Evolutionary conservation across 2,797 vertebrate species (phyloP).

Genomic region (Peromyscus melanophrys): DNA sequence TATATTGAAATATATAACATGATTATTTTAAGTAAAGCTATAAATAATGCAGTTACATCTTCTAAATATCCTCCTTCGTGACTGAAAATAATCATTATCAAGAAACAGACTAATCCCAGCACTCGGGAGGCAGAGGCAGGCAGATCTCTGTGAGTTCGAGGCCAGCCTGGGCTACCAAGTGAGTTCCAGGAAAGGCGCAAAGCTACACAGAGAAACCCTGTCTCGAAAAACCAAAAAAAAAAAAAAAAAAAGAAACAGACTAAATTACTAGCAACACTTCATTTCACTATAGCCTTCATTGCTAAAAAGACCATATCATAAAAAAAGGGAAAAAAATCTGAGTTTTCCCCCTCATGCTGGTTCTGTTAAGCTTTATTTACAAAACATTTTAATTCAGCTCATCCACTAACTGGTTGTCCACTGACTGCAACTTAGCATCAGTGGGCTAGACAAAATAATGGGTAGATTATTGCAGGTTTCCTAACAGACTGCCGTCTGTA

Average conservation of each 20-base stretch:
- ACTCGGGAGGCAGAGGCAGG: too few relatives aligned
- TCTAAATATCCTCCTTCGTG: conserved; percentile 29
- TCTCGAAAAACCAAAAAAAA: too few relatives aligned
- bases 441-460: conserved; percentile 48
- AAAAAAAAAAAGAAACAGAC: conserved; percentile 69
- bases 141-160: too few relatives aligned
- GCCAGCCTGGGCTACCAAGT: too few relatives aligned
- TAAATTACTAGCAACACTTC: conserved; percentile 66
- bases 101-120: conserved; percentile 67
- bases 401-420: conserved; percentile 19
- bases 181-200: too few relatives aligned
- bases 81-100: conserved; percentile 61
- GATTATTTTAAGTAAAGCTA: conserved; percentile 61
- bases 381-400: conserved; percentile 57
- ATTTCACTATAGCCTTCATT: conserved; percentile 51
- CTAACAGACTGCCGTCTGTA: conserved; percentile 57
- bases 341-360: neutral
- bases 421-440: conserved; percentile 53
- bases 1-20: conserved; percentile 32
- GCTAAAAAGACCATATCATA: conserved; percentile 46
- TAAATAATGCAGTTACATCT: conserved; percentile 38
- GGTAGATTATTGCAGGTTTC: conserved; percentile 49
- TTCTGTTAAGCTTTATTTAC: conserved; percentile 56
- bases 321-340: neutral
- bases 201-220: too few relatives aligned